Evolutionary conservation across 2,797 vertebrate genomes (phyloP).

Genomic region (Mastacembelus armatus): DNA sequence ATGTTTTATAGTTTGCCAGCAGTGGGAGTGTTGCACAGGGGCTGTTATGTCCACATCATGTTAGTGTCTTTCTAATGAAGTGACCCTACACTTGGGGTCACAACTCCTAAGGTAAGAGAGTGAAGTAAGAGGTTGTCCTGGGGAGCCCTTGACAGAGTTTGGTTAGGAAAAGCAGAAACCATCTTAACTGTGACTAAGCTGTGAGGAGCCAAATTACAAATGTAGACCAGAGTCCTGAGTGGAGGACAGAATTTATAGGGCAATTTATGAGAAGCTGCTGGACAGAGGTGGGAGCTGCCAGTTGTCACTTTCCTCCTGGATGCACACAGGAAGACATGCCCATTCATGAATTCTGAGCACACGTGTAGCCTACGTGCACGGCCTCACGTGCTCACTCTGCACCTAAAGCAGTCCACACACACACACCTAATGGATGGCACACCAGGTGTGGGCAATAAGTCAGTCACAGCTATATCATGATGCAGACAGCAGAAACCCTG

Average conservation of each 20-base stretch:
- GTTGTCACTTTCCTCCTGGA: slow-evolving; percentile 48
- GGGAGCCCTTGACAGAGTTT: background rate
- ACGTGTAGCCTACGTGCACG: background rate
- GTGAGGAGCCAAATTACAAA: slow-evolving; percentile 36
- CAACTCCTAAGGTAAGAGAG: background rate
- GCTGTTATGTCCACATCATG: slow-evolving; percentile 5
- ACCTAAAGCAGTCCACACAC: slow-evolving; percentile 23
- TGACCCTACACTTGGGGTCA: slow-evolving; percentile 21
- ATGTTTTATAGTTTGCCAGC: background rate
- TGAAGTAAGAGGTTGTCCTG: background rate
- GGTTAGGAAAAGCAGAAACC: background rate
- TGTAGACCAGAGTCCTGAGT: slow-evolving; percentile 20
- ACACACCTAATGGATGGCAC: slow-evolving; percentile 35
- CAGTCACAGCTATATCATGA: slow-evolving; percentile 16
- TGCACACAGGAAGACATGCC: slow-evolving; percentile 15
- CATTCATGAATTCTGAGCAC: slow-evolving; percentile 49
- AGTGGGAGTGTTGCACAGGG: background rate
- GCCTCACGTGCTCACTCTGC: slow-evolving; percentile 18
- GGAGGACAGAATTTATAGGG: slow-evolving; percentile 52
- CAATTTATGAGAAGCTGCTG: slow-evolving; percentile 52
- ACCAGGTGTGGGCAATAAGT: slow-evolving; percentile 38
- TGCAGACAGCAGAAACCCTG: slow-evolving; percentile 19
- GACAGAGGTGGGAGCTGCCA: slow-evolving; percentile 36
- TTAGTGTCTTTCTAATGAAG: slow-evolving; percentile 13
- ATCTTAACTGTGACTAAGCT: slow-evolving; percentile 1